Evolutionary conservation across 2,888 invertebrate genomes (phyloP), one percentile per base, ranked within the genome.

Genomic region (Sycophila texana): DNA sequence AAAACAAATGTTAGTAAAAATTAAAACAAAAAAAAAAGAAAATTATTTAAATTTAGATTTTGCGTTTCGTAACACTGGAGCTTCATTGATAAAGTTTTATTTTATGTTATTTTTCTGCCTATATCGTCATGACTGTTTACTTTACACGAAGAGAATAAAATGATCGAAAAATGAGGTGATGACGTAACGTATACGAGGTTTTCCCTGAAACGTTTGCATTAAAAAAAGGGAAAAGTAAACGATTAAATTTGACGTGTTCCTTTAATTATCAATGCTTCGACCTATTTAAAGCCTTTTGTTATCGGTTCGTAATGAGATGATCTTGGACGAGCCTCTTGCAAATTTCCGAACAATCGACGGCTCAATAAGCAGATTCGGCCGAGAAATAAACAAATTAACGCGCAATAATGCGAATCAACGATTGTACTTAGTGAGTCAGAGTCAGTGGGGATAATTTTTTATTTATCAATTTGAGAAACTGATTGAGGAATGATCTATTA

Each of bases 261-360:
- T 76, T 51, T 75, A 77, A 75, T 79, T 74, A 66, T 67, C 60
- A 66, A 68, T 71, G 26, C 39, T 47, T 47, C 39, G 63, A 47
- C 18, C 47, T 63, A 63, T 63, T 63, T 63, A 63, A 63, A 67
- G 55, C 67, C 67, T n/a, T 18, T 0, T 5, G 26, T 39, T 74
- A 74, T 74, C 74, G 7, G 51, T 16, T 74, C 60, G 39, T 60
- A 60, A 47, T 26, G 18, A 70, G 60, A 61, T 75, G 61, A 68
- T 68, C 61, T 75, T 68, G 75, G 68, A 22, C 67, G 75, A 75
- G 75, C 75, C 74, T 68, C 75, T 68, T n/a, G 47, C 7, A 20
- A 49, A 67, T 67, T 67, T 60, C 39, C 49, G 58, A 58, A 18
- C 58, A 14, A 26, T 26, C 57, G 20, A 51, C 18, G 18, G 47